Conservation (phyloP, 2,113 vertebrate species). For the Ifrita kowaldi region DNA sequence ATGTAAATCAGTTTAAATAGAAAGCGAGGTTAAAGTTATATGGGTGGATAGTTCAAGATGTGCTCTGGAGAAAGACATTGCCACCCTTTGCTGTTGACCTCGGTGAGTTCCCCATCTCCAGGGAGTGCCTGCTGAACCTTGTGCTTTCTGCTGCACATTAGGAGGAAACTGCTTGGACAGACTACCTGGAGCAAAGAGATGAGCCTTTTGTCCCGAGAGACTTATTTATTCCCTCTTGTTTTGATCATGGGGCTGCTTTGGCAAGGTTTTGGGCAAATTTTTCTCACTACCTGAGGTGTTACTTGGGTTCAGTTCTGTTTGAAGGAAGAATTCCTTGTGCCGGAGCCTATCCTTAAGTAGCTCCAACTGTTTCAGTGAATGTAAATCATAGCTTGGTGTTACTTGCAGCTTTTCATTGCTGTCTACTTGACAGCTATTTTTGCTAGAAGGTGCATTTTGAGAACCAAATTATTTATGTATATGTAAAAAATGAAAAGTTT, state of each 20-base stretch:
- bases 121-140: neutral
- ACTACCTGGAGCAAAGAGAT: neutral
- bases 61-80: neutral
- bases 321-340: neutral
- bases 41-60: neutral
- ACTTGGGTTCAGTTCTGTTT: neutral
- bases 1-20: neutral
- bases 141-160: neutral
- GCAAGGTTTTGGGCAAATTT: neutral
- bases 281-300: neutral
- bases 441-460: neutral
- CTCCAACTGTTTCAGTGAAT: neutral
- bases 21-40: neutral
- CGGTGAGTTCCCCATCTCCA: accelerated
- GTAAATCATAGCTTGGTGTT: neutral
- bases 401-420: neutral
- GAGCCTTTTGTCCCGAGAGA: neutral
- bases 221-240: neutral
- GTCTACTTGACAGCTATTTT: neutral
- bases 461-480: neutral
- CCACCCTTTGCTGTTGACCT: neutral
- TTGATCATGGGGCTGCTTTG: neutral
- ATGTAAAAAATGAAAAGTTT: neutral
- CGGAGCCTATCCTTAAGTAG: neutral
- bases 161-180: neutral